phyloP scores from a whole-genome alignment of 2,113 vertebrate genomes.

The Boulengeromyrus knoepffleri region DNA sequence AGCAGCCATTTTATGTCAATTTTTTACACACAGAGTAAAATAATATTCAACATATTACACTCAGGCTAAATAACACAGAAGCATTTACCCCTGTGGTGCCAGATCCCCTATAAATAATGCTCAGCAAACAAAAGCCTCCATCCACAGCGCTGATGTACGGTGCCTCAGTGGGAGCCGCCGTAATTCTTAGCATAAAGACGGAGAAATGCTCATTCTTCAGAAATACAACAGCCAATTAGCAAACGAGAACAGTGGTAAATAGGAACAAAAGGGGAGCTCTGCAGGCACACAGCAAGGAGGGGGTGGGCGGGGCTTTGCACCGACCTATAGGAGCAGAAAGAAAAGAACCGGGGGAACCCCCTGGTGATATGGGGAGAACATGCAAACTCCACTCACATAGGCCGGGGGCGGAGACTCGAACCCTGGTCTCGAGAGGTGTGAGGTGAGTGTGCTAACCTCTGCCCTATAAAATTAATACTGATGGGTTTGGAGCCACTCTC shows the following conservation, averaged over 20 bases:
- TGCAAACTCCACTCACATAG: not conserved
- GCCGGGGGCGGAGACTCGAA: not conserved
- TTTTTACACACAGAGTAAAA: not conserved
- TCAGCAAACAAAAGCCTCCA: not conserved
- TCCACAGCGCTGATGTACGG: not conserved
- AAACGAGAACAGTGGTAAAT: not conserved
- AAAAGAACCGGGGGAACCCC: not conserved
- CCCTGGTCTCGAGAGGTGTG: not conserved
- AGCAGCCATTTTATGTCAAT: not conserved
- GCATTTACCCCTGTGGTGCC: not conserved
- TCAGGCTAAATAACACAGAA: not conserved
- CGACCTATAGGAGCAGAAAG: not conserved
- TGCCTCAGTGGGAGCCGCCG: not conserved
- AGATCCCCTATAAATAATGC: not conserved
- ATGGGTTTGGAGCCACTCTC: not conserved
- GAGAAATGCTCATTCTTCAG: not conserved
- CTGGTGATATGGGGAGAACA: not conserved
- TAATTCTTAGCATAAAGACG: not conserved
- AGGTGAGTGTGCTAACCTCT: not conserved
- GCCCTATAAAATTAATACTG: not conserved
- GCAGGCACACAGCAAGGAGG: not conserved
- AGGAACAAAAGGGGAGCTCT: not conserved
- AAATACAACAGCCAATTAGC: constrained; percentile 3
- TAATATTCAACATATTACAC: not conserved
- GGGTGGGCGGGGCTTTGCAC: not conserved